A percentile compares a stretch with the other conserved stretches of the same genome.
phyloP scores from a whole-genome alignment of 2,797 vertebrate species.

The Etheostoma nigrum region DNA sequence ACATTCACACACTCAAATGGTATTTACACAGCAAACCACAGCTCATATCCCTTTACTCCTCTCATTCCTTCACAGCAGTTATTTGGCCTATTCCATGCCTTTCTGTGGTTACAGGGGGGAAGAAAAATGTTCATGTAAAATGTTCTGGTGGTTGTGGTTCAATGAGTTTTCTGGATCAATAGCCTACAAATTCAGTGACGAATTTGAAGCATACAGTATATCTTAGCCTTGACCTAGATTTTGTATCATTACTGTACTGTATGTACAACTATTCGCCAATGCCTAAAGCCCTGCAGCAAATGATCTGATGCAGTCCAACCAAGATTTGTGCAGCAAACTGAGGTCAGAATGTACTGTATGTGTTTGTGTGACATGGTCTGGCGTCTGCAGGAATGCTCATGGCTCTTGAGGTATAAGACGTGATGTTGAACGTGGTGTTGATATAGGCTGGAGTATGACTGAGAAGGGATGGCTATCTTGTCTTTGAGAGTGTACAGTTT shows the following conservation, averaged over 20 bases:
- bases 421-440: slow-evolving; percentile 9
- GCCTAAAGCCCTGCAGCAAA: slow-evolving; percentile 39
- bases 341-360: slow-evolving; percentile 26
- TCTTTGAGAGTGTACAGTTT: slow-evolving; percentile 32
- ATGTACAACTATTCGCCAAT: slow-evolving; percentile 13
- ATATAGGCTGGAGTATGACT: slow-evolving; percentile 16
- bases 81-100: slow-evolving; percentile 55
- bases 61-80: slow-evolving; percentile 43
- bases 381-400: slow-evolving; percentile 31
- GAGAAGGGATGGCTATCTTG: slow-evolving; percentile 19
- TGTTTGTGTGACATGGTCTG: slow-evolving; percentile 43
- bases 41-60: slow-evolving; percentile 27
- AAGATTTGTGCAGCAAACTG: slow-evolving; percentile 13
- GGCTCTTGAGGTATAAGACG: slow-evolving; percentile 19
- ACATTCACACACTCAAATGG: slow-evolving; percentile 27
- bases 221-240: slow-evolving; percentile 53
- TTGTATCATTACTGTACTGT: slow-evolving; percentile 27
- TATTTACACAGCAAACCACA: slow-evolving; percentile 59
- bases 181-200: slow-evolving; percentile 67
- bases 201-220: slow-evolving; percentile 58
- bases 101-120: slow-evolving; percentile 45
- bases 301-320: slow-evolving; percentile 55
- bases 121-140: slow-evolving; percentile 19
- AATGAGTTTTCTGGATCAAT: slow-evolving; percentile 65
- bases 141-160: slow-evolving; percentile 50